phyloP scores from a whole-genome alignment of 2,888 invertebrate genomes.

The Chloromyia formosa region DNA sequence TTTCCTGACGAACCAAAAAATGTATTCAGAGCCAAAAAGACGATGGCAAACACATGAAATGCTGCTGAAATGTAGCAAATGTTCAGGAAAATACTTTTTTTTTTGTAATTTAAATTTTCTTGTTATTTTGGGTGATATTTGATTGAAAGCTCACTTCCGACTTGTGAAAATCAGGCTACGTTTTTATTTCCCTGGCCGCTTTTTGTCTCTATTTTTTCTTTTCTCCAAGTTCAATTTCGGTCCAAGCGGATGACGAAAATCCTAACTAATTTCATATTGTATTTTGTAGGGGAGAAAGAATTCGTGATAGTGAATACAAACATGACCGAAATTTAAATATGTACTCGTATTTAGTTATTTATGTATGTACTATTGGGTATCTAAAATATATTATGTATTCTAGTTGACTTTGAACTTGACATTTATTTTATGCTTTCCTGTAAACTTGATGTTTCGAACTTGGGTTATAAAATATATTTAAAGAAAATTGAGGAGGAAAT shows the following conservation, averaged over 20 bases:
- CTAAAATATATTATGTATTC: neutral
- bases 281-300: neutral
- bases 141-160: constrained; percentile 43
- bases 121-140: neutral
- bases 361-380: neutral
- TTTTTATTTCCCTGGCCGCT: neutral
- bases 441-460: neutral
- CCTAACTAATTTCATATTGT: constrained; percentile 4
- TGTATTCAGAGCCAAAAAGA: no score
- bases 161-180: constrained; percentile 4
- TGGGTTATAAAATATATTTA: no score
- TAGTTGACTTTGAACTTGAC: constrained; percentile 37
- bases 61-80: no score
- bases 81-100: no score
- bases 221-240: neutral
- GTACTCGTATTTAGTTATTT: neutral
- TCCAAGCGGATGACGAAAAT: neutral
- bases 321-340: no score
- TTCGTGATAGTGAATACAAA: no score
- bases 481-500: no score
- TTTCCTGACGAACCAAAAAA: no score
- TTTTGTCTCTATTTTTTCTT: neutral
- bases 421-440: neutral
- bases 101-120: no score
- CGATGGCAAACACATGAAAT: no score